Percentiles rank a stretch among this genome's conserved stretches.
These are phyloP conservation scores for Cromileptes altivelis DNA, from an alignment of 2,113 vertebrate genomes.

Conservation along the genomic window DNA sequence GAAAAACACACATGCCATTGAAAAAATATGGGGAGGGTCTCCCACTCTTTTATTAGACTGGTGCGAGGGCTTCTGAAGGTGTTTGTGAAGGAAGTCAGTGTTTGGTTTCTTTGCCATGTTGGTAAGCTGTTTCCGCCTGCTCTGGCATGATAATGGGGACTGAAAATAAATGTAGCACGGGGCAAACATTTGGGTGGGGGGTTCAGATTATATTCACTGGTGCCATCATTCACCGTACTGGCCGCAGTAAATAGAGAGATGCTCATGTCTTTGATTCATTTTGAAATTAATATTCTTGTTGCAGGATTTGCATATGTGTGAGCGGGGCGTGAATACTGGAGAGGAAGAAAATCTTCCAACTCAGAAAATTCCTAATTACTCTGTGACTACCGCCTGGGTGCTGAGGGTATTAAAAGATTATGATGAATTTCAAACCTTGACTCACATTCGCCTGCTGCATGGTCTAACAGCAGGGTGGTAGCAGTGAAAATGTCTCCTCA, in stretches of 20 bases:
- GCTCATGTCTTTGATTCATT: neutral
- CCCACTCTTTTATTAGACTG: constrained; percentile 41
- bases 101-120: constrained; percentile 45
- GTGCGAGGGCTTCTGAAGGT: constrained; percentile 37
- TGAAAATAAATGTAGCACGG: constrained; percentile 53
- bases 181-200: constrained; percentile 1
- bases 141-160: constrained; percentile 51
- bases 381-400: neutral
- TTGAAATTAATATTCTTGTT: neutral
- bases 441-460: neutral
- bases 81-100: constrained; percentile 56
- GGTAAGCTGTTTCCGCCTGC: constrained; percentile 59
- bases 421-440: neutral
- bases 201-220: neutral
- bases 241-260: neutral
- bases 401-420: constrained; percentile 29
- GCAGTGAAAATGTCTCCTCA: neutral
- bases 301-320: neutral
- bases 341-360: neutral
- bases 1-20: constrained; percentile 70
- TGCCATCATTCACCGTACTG: neutral
- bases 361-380: constrained; percentile 13
- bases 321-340: neutral
- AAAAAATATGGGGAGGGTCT: constrained; percentile 53
- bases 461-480: neutral